Conservation (phyloP, 2,113 vertebrate genomes). For the Bufo gargarizans region DNA sequence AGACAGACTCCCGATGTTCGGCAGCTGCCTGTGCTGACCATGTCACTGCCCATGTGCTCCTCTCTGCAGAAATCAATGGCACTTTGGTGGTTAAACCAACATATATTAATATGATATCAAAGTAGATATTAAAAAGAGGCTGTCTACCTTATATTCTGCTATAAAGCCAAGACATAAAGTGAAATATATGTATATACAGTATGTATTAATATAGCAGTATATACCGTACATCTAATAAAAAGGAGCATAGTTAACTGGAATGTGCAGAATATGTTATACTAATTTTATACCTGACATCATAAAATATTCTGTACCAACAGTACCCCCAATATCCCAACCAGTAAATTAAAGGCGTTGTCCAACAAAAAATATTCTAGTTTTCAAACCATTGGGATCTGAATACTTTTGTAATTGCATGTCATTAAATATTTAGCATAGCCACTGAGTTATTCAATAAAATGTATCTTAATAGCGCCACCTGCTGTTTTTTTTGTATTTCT, state of each 20-base stretch:
- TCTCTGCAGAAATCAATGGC: not conserved
- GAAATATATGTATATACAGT: not conserved
- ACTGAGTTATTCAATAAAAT: too few species aligned
- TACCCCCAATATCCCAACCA: not conserved
- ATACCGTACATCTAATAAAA: not conserved
- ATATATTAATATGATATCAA: not conserved
- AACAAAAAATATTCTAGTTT: too few species aligned
- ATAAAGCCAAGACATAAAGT: not conserved
- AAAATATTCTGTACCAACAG: not conserved
- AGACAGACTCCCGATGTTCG: conserved; percentile 20
- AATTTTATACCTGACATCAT: not conserved
- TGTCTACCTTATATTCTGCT: not conserved
- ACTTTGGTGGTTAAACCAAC: conserved; percentile 8
- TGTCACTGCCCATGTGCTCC: not conserved
- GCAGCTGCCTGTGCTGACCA: conserved; percentile 24
- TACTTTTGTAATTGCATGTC: too few species aligned
- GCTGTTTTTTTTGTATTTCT: too few species aligned
- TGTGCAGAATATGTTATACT: not conserved
- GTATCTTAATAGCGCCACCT: too few species aligned
- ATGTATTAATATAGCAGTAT: not conserved
- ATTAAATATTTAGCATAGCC: too few species aligned
- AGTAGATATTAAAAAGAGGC: not conserved
- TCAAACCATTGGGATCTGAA: too few species aligned
- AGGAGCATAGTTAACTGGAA: not conserved
- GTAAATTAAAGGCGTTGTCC: not conserved